Evolutionary conservation across 2,113 vertebrate species (phyloP), one percentile per base, ranked within the genome.

Genomic region (Castor canadensis): DNA sequence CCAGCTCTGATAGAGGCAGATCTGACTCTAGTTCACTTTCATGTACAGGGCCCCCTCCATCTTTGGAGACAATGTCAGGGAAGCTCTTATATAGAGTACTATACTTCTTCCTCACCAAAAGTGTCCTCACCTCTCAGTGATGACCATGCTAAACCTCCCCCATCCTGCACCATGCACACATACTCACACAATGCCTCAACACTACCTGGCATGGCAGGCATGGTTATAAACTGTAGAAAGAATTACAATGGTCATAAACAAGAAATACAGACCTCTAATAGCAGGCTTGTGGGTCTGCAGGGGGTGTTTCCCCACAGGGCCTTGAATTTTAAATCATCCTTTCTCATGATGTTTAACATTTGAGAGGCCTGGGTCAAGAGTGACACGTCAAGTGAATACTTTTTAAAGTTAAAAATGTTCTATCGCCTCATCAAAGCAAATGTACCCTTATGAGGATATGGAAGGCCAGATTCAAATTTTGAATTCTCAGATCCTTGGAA

Each of bases 21-120:
- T 54, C 20, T 62, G 69, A 86, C 17, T 56, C 17, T 3, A 66
- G n/a, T 19, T 30, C 15, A 38, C 60, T 72, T 86, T 77, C 17
- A n/a, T 0, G 0, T 9, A 2, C 6, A 73, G 38, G 32, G 2
- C 1, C 28, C 45, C 43, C 30, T 62, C 28, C 28, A 2, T 15
- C 5, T 38, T 62, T 43, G 66, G 66, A 60, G 62, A 32, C 28
- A 62, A 2, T 43, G 56, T 83, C 35, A 24, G 19, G 66, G 32
- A 49, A 32, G 11, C 67, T 69, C 45, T 52, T 62, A 32, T 9
- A 43, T 45, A 52, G 22, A 56, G 13, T 19, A 7, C 16, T 28
- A 22, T 38, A 17, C 10, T 73, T 60, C 35, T 38, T 86, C 38
- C 20, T 56, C 35, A 60, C n/a, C 6, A 47, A 58, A 72, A 35